Evolutionary conservation across 2,888 invertebrate species (phyloP).

Genomic region (Lottia gigantea): DNA sequence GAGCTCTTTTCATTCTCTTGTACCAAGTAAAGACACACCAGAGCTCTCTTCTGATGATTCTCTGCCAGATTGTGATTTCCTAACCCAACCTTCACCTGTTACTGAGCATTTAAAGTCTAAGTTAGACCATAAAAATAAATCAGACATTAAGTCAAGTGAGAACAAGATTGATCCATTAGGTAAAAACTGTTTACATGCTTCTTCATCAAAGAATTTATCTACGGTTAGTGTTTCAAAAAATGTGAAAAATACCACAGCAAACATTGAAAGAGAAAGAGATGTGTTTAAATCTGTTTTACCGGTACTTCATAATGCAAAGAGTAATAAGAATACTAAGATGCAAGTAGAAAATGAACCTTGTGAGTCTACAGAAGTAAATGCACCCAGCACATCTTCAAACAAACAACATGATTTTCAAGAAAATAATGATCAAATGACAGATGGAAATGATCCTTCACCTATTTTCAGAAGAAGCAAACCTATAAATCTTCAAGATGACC

Average conservation of each 20-base stretch:
- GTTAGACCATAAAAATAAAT: not conserved
- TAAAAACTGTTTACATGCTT: not conserved
- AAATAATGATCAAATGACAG: not conserved
- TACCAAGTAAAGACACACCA: not conserved
- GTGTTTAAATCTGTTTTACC: not conserved
- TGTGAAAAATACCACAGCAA: not conserved
- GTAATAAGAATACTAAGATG: not conserved
- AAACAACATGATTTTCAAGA: not conserved
- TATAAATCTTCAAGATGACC: too few species aligned
- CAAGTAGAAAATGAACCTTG: too few species aligned
- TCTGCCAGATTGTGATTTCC: conserved; percentile 4
- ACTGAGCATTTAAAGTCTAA: not conserved
- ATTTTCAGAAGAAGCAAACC: too few species aligned
- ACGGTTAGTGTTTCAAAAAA: too few species aligned
- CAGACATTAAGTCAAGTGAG: not conserved
- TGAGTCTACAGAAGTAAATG: not conserved
- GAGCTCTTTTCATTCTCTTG: too few species aligned
- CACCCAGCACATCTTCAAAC: not conserved
- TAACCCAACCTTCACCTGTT: not conserved
- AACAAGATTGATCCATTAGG: too few species aligned
- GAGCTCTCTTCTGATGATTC: not conserved
- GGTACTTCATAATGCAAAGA: not conserved
- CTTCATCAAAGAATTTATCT: not conserved
- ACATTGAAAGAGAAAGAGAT: not conserved
- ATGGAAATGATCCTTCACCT: too few species aligned